These are phyloP conservation scores for Troglohyphantes excavatus DNA, from an alignment of 2,888 invertebrate species.

Conservation along the genomic window DNA sequence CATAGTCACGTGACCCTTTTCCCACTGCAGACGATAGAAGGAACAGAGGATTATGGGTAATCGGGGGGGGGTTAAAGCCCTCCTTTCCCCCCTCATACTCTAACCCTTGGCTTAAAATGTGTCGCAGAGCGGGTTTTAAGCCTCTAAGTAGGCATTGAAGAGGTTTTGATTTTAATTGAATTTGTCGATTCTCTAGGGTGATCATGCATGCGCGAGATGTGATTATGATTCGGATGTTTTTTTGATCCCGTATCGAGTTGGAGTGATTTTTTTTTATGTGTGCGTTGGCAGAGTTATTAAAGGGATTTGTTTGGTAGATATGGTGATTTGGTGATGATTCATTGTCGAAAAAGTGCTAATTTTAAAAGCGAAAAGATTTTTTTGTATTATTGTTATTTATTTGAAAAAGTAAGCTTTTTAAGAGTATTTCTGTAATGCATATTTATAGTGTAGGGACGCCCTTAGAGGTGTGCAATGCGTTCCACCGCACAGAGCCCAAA, in stretches of 20 bases:
- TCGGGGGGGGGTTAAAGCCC: slow-evolving; percentile 71
- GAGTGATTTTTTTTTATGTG: neutral
- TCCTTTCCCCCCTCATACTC: slow-evolving; percentile 23
- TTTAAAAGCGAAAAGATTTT: neutral
- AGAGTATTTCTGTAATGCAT: no score
- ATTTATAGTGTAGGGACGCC: no score
- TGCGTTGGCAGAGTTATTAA: neutral
- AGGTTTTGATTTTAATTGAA: slow-evolving; percentile 75
- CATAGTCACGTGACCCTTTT: slow-evolving; percentile 70
- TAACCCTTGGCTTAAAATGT: slow-evolving; percentile 59
- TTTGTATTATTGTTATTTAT: neutral
- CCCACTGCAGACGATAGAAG: slow-evolving; percentile 44
- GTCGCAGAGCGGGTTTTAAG: slow-evolving; percentile 56
- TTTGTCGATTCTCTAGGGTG: slow-evolving; percentile 58
- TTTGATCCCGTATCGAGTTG: neutral
- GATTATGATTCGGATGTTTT: slow-evolving; percentile 50
- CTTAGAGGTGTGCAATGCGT: no score
- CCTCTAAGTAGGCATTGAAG: slow-evolving; percentile 66
- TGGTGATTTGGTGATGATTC: neutral
- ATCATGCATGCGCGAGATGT: slow-evolving; percentile 56
- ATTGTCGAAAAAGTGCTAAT: neutral
- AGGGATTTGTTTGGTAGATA: slow-evolving; percentile 25
- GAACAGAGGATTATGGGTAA: slow-evolving; percentile 44
- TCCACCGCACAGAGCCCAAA: no score
- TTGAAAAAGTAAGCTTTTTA: neutral